These are phyloP conservation scores for Drosophila anomalata DNA, from an alignment of 2,888 invertebrate genomes.

Conservation along the genomic window DNA sequence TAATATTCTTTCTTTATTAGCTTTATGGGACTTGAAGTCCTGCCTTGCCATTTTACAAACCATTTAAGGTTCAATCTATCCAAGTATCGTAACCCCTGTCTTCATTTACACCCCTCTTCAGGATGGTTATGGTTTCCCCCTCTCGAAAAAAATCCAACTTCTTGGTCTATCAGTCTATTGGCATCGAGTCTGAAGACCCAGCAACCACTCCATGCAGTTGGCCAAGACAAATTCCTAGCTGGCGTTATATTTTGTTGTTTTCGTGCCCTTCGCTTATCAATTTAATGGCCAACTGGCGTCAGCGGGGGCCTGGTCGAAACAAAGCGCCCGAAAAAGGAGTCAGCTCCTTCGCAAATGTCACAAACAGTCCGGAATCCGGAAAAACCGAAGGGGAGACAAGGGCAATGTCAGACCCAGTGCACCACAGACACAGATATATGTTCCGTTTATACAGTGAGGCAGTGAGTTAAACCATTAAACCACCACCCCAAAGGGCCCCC, in stretches of 20 bases:
- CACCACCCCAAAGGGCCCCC: background rate
- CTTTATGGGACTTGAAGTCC: background rate
- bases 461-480: constrained; percentile 38
- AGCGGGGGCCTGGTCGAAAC: constrained; percentile 31
- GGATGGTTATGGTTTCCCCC: no score
- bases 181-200: constrained; percentile 45
- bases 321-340: constrained; percentile 11
- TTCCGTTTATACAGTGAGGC: constrained; percentile 16
- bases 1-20: background rate
- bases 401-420: constrained; percentile 48
- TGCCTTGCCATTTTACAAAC: background rate
- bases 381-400: constrained; percentile 14
- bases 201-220: constrained; percentile 57
- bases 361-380: constrained; percentile 48
- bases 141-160: background rate
- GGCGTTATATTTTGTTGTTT: constrained; percentile 6
- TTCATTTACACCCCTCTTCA: background rate
- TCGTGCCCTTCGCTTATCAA: constrained; percentile 71
- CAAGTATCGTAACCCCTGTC: constrained; percentile 3
- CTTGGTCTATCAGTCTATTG: constrained; percentile 57
- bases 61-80: background rate
- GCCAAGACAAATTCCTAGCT: constrained; percentile 31
- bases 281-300: constrained; percentile 82
- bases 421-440: constrained; percentile 37
- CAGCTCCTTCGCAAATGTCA: constrained; percentile 59